These are phyloP conservation scores for Phaonia tiefii DNA, from an alignment of 2,888 invertebrate species.

Conservation along the genomic window DNA sequence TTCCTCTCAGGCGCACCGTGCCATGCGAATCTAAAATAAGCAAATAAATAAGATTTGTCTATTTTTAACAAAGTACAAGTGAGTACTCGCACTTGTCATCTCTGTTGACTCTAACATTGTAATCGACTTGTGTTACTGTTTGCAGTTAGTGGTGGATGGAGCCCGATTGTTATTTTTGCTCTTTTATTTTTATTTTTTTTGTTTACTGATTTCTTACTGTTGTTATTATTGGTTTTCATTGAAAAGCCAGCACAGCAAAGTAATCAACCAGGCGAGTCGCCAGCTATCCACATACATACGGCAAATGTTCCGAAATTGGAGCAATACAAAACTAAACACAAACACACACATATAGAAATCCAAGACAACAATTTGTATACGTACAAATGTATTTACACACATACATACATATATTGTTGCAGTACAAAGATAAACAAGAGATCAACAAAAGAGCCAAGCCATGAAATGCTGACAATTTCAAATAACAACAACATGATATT, in stretches of 20 bases:
- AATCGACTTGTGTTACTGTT: neutral
- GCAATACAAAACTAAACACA: neutral
- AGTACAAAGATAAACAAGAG: no score
- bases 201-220: constrained; percentile 25
- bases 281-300: neutral
- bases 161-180: neutral
- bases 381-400: no score
- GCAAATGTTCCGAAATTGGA: constrained; percentile 32
- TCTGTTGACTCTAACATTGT: no score
- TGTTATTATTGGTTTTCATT: constrained; percentile 3
- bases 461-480: constrained; percentile 11
- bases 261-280: neutral
- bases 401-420: no score
- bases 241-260: constrained; percentile 17
- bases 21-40: no score
- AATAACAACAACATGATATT: neutral
- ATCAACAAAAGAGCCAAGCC: neutral
- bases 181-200: constrained; percentile 23
- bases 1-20: no score
- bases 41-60: no score
- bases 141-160: no score
- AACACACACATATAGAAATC: constrained; percentile 9
- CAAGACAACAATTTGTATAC: no score
- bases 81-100: no score
- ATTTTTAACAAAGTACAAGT: no score